These are phyloP conservation scores for Brachyistius frenatus DNA, from an alignment of 2,113 vertebrate species.

Conservation along the genomic window DNA sequence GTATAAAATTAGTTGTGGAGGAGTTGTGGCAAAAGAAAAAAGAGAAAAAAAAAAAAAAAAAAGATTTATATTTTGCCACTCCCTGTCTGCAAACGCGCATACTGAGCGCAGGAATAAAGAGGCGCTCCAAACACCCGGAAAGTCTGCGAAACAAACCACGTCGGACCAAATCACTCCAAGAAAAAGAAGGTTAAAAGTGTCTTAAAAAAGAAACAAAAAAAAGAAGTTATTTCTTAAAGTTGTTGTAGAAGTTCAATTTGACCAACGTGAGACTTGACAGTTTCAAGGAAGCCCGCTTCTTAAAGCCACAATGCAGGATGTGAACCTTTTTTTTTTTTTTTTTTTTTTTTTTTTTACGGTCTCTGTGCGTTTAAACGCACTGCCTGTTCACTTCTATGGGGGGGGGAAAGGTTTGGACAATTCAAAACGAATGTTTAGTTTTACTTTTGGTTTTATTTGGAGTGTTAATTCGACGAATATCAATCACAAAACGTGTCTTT, in stretches of 20 bases:
- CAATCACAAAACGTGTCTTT: no score
- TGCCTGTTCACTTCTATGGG: not conserved
- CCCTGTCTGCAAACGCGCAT: slow-evolving; percentile 54
- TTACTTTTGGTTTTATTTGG: not conserved
- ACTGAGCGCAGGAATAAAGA: slow-evolving; percentile 12
- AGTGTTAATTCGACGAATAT: no score
- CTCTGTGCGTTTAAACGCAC: no score
- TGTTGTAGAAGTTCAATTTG: slow-evolving; percentile 72
- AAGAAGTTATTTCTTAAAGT: slow-evolving; percentile 46
- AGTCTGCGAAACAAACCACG: not conserved
- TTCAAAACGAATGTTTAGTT: not conserved
- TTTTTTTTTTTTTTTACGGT: not conserved
- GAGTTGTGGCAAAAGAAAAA: slow-evolving; percentile 23
- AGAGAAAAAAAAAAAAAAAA: slow-evolving; percentile 24
- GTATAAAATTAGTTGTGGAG: not conserved
- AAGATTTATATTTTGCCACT: slow-evolving; percentile 67
- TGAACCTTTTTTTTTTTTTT: slow-evolving; percentile 2
- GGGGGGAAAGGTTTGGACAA: no score
- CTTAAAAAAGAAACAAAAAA: slow-evolving; percentile 1
- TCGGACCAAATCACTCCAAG: no score
- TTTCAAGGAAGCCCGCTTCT: slow-evolving; percentile 83
- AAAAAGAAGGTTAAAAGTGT: not conserved
- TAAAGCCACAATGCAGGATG: slow-evolving; percentile 81
- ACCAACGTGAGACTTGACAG: slow-evolving; percentile 77
- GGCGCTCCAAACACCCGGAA: not conserved